Evolutionary conservation across 2,888 invertebrate genomes (phyloP), one percentile per base, ranked within the genome.

Genomic region (Actias luna): DNA sequence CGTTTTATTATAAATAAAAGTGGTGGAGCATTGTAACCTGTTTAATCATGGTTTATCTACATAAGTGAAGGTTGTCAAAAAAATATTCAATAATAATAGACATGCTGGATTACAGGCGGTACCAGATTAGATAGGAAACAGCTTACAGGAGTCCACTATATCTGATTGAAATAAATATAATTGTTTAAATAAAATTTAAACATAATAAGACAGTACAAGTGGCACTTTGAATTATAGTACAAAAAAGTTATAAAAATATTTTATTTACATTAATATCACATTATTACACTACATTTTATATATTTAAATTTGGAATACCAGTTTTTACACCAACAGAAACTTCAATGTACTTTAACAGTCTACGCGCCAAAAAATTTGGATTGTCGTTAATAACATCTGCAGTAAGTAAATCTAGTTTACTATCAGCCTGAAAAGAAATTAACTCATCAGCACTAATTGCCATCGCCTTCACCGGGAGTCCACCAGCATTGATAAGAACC

Each of bases 221-320:
- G 12, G 8, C 1, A 1, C 7, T 12, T 33, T 5, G 12, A 33
- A 33, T 33, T 39, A 39, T 39, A 39, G 36, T 39, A 39, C 33
- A 10, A 12, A 33, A 33, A 10, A 33, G 5, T 10, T 5, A 33
- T 10, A 8, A 39, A 16, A 39, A 39, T 39, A 16, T 39, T 39
- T 39, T 1, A 39, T 39, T 39, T 16, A 14, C 1, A 16, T 39
- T 16, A 5, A 46, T 2, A 3, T 42, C 58, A 60, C 50, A 18
- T 50, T 55, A 50, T 52, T n/a, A 42, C 8, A 22, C 22, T 50
- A 50, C 42, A 42, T 60, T 62, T 84, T 66, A 88, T 58, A 89
- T 74, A 81, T 91, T 88, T 62, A 92, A 62, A 76, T 91, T 91
- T 29, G 93, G 93, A 64, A 93, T 81, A 63, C 93, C 92, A 70